A percentile compares a stretch with the other conserved stretches of the same genome.
Conservation (phyloP, 2,888 invertebrate genomes). For the Spodoptera picta region DNA sequence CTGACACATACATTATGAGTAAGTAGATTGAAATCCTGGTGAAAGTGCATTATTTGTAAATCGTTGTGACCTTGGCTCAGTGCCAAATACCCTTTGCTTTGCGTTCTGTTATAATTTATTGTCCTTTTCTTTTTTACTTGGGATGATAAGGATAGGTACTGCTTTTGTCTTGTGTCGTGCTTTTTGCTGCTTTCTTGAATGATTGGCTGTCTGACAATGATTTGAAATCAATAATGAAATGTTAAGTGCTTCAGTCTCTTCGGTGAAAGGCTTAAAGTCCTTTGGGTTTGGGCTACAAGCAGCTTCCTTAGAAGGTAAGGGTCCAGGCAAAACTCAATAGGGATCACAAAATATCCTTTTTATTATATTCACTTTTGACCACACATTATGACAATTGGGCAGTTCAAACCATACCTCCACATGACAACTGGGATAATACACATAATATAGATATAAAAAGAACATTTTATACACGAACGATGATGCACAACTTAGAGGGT, state of each 20-base stretch:
- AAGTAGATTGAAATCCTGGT: constrained; percentile 59
- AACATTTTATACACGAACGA: constrained; percentile 4
- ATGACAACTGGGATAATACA: too few species aligned
- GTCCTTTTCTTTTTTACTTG: constrained; percentile 2
- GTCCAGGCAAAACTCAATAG: too few species aligned
- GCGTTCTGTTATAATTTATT: constrained; percentile 20
- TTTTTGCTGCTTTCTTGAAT: neutral
- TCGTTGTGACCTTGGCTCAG: constrained; percentile 55
- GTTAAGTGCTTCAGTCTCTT: too few species aligned
- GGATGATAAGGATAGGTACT: neutral
- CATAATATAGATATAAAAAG: constrained; percentile 11
- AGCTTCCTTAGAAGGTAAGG: too few species aligned
- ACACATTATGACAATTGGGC: too few species aligned
- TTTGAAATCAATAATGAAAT: too few species aligned
- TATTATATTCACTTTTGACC: too few species aligned
- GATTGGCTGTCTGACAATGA: neutral
- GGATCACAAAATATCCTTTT: too few species aligned
- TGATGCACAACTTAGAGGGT: constrained; percentile 55
- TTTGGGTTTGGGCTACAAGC: too few species aligned
- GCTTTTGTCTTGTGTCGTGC: neutral
- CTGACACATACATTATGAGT: constrained; percentile 48
- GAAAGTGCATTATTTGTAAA: constrained; percentile 63
- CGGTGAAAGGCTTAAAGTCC: too few species aligned
- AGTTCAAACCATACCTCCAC: too few species aligned
- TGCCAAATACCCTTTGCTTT: constrained; percentile 51